These are phyloP conservation scores for Babyrousa celebensis DNA, from an alignment of 2,797 vertebrate genomes.

Conservation along the genomic window DNA sequence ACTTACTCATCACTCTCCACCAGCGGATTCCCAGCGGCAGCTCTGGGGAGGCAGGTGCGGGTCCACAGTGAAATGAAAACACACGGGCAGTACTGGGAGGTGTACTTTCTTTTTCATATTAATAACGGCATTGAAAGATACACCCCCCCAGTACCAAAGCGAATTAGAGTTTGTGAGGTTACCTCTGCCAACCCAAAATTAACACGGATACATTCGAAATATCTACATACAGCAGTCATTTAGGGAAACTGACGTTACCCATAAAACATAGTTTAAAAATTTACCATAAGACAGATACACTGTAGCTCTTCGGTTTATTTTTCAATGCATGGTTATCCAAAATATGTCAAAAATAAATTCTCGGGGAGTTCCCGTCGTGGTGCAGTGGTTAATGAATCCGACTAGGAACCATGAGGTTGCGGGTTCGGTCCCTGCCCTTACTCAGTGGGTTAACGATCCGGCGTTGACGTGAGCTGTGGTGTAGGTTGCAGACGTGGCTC, in stretches of 20 bases:
- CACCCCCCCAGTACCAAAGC: slow-evolving; percentile 61
- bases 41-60: background rate
- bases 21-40: background rate
- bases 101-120: slow-evolving; percentile 89
- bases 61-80: background rate
- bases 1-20: background rate
- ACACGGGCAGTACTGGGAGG: background rate
- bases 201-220: slow-evolving; percentile 42
- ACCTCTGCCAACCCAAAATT: slow-evolving; percentile 50
- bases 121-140: slow-evolving; percentile 96
- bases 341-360: slow-evolving; percentile 35
- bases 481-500: too few relatives aligned
- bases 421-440: too few relatives aligned
- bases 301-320: slow-evolving; percentile 31
- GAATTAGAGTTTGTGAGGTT: slow-evolving; percentile 42
- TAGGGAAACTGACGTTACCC: slow-evolving; percentile 41
- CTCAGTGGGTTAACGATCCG: too few relatives aligned
- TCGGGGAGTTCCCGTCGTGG: too few relatives aligned
- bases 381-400: too few relatives aligned
- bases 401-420: too few relatives aligned
- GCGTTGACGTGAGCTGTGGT: too few relatives aligned
- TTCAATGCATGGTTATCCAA: slow-evolving; percentile 1
- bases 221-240: slow-evolving; percentile 20
- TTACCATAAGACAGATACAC: slow-evolving; percentile 27
- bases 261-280: slow-evolving; percentile 58